Evolutionary conservation across 2,113 vertebrate species (phyloP), one percentile per base, ranked within the genome.

Genomic region (Phyllopteryx taeniolatus): DNA sequence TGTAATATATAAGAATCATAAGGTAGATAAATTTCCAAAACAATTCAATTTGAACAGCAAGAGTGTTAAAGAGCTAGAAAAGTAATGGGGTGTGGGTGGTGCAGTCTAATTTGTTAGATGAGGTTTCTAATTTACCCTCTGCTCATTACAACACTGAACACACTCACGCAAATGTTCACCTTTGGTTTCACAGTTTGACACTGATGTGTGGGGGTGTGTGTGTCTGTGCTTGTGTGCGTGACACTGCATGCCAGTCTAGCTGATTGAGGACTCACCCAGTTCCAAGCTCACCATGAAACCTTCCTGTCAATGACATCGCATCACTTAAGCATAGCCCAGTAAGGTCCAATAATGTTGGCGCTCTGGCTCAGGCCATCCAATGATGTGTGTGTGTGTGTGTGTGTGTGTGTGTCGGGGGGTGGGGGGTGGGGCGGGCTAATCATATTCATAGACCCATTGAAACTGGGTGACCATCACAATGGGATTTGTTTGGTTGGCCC

Each of bases 81-180:
- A 69, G 68, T 73, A 75, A 56, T 1, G 13, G 67, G 56, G 49
- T 57, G 31, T 35, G 13, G 65, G 53, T 42, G 62, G 51, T 59
- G 44, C 59, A 47, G 78, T 33, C 11, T 82, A 81, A 87, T 87
- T 75, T 81, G 61, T 73, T 77, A 44, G 71, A 87, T 62, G 44
- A 78, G 72, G 62, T 57, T 65, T 77, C 76, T 83, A 79, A 89
- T 76, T 80, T 54, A 73, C 70, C 33, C 67, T 68, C 63, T 81
- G 66, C 68, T 86, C 73, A 78, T 79, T 81, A 80, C 67, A 79
- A 75, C 71, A 63, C 35, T 39, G 35, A 39, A 39, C 3, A 3
- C 46, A 60, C 71, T 84, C 76, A 86, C 76, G 75, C 77, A 80
- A 75, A 88, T 87, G 73, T 82, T 71, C 77, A 75, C 54, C 3